Evolutionary conservation across 2,797 vertebrate genomes (phyloP).

Genomic region (Neopelma chrysocephalum): DNA sequence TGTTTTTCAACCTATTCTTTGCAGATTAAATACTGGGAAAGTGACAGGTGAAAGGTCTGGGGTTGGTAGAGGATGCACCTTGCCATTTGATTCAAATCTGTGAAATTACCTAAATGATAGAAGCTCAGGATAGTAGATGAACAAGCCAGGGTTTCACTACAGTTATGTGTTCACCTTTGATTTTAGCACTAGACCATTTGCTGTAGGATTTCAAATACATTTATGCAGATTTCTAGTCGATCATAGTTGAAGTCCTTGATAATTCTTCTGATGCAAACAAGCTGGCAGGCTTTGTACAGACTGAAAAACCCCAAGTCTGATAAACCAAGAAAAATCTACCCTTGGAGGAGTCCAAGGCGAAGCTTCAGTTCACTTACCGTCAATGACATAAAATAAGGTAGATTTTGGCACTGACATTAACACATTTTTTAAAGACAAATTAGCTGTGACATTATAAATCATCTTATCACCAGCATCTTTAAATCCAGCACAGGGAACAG

Average conservation of each 20-base stretch:
- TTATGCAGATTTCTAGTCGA: neutral
- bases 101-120: neutral
- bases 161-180: neutral
- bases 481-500: neutral
- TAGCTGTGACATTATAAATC: neutral
- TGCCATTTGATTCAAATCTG: neutral
- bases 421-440: neutral
- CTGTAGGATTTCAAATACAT: neutral
- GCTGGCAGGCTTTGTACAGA: neutral
- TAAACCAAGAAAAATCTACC: neutral
- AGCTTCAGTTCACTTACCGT: neutral
- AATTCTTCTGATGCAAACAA: neutral
- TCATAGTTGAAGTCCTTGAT: neutral
- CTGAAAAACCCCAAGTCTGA: neutral
- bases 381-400: neutral
- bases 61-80: neutral
- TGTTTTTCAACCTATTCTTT: neutral
- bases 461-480: neutral
- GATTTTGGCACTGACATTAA: neutral
- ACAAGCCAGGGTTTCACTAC: neutral
- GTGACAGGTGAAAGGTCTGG: neutral
- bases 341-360: neutral
- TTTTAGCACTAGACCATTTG: neutral
- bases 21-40: neutral
- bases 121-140: neutral